phyloP scores from a whole-genome alignment of 2,113 vertebrate genomes.

The Pachycephala philippinensis region DNA sequence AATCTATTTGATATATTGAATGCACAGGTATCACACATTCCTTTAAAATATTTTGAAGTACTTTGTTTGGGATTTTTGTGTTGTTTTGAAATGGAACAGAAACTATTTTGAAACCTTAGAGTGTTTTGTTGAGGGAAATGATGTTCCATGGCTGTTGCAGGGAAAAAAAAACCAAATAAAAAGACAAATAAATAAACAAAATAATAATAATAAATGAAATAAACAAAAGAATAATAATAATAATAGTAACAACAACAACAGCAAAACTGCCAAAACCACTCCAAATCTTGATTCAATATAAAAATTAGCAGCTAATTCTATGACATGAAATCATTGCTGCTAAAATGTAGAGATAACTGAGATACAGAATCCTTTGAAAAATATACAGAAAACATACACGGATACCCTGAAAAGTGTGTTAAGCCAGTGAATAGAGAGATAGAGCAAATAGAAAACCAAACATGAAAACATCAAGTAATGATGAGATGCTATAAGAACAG shows the following conservation, averaged over 20 bases:
- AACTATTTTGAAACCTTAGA: background rate
- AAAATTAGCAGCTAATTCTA: background rate
- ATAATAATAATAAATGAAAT: too few relatives aligned
- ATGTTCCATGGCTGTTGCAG: background rate
- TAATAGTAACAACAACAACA: too few relatives aligned
- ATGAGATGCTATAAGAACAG: background rate
- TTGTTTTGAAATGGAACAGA: background rate
- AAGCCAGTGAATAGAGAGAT: background rate
- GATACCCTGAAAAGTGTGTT: background rate
- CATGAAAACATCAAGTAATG: background rate
- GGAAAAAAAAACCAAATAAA: background rate
- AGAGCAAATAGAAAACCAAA: background rate
- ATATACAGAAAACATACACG: background rate
- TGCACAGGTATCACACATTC: background rate
- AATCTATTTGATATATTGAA: background rate
- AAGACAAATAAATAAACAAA: background rate
- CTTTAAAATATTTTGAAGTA: background rate
- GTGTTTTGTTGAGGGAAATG: background rate
- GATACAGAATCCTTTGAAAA: background rate
- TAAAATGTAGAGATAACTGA: background rate
- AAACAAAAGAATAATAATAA: background rate
- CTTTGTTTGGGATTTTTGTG: background rate
- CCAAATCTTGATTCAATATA: background rate
- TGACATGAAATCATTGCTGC: background rate
- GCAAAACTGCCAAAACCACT: rapidly evolving